A percentile compares a stretch with the other conserved stretches of the same genome.
phyloP scores from a whole-genome alignment of 2,113 vertebrate species.

The Aramus guarauna region DNA sequence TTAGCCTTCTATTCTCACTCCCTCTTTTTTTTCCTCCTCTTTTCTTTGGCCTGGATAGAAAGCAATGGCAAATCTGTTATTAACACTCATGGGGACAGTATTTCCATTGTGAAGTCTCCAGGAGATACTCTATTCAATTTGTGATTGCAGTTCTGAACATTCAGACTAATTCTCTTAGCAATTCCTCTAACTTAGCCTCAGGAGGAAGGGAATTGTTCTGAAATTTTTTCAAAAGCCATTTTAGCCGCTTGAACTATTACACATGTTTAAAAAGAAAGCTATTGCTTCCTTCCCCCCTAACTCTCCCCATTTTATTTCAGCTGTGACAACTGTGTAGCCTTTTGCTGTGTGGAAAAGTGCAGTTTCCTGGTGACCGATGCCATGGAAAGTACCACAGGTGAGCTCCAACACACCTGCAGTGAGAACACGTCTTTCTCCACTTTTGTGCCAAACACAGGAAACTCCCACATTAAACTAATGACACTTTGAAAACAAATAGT shows the following conservation, averaged over 20 bases:
- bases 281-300: not conserved
- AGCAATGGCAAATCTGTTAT: not conserved
- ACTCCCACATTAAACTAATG: not conserved
- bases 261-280: not conserved
- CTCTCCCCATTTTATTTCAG: not conserved
- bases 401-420: not conserved
- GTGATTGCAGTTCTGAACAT: not conserved
- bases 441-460: not conserved
- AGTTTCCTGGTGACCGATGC: not conserved
- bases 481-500: not conserved
- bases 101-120: not conserved
- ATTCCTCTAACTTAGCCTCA: not conserved
- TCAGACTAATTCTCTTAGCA: not conserved
- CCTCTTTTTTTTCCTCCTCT: not conserved
- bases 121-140: not conserved
- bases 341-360: not conserved
- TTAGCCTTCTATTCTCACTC: not conserved
- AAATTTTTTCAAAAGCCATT: not conserved
- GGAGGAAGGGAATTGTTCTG: not conserved
- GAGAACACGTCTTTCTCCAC: not conserved
- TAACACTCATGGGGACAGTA: not conserved
- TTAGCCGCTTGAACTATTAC: not conserved
- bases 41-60: not conserved
- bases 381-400: not conserved
- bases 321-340: not conserved